Base-by-base conservation (phyloP, 2,797 vertebrate genomes). In the Garrulus glandarius region DNA sequence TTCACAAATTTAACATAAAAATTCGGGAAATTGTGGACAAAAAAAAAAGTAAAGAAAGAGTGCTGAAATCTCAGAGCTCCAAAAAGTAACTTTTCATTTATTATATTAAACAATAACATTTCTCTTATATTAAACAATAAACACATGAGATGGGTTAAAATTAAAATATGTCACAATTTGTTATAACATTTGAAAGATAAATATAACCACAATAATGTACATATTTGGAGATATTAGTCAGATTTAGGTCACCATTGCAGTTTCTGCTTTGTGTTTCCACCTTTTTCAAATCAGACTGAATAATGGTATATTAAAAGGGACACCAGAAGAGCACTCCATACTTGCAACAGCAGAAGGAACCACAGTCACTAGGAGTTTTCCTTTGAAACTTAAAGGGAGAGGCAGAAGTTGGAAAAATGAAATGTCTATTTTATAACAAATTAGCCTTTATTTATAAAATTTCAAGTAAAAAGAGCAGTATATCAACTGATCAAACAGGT, bases 111-210 rank as follows among this genome's bases (percentile, higher is more conserved):
- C 93, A 95, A 89, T 96, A 96, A 97, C 92, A 97, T 97, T 98
- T 96, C 92, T 95, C 95, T 98, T 98, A 97, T 98, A 98, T 98
- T 98, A 98, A 98, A 98, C 98, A 98, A 98, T 97, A 98, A 98
- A 94, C 97, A 98, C 96, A 97, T 96, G 93, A 95, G 97, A 97
- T 97, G 97, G 96, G 97, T 98, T 97, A 98, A 97, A 98, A 97
- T 97, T 98, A 96, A 92, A 97, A 96, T 96, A 94, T 92, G 84
- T 97, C 95, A 96, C 94, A 83, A 95, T 97, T 95, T 77, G 87
- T 96, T 97, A 97, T 50, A 92, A 91, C 94, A 96, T 96, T 96
- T 96, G 97, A 90, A 97, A 96, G 97, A 98, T 98, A 98, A 98
- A 98, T 97, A 97, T 94, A 98, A 93, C 95, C 96, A 97, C 98